Conservation (phyloP, 2,797 vertebrate species). For the Calcarius lapponicus region DNA sequence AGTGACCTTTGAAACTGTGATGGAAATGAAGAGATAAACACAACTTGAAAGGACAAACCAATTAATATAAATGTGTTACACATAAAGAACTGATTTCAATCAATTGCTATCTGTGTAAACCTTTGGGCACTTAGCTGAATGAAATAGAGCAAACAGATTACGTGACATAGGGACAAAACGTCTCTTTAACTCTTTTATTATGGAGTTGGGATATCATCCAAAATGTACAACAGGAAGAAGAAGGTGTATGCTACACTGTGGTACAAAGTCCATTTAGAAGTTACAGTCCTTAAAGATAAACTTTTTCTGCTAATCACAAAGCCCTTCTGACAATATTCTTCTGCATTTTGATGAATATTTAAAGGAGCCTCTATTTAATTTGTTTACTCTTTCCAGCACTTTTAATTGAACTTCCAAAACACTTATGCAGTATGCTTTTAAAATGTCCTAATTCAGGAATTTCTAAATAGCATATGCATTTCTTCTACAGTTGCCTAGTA, state of each 20-base stretch:
- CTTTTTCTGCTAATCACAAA: not conserved
- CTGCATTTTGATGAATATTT: not conserved
- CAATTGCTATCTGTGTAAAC: constrained; percentile 74
- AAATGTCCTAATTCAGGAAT: constrained; percentile 45
- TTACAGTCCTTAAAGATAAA: not conserved
- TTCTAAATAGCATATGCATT: constrained; percentile 51
- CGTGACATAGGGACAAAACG: constrained; percentile 20
- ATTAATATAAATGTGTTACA: constrained; percentile 98
- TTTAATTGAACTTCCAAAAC: constrained; percentile 2
- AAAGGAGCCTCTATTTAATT: not conserved
- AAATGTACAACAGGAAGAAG: not conserved
- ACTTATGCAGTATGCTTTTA: not conserved
- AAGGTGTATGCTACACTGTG: not conserved
- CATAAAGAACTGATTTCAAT: constrained; percentile 81
- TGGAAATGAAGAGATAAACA: constrained; percentile 97
- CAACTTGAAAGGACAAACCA: constrained; percentile 99
- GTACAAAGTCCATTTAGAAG: not conserved
- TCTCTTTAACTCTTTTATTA: constrained; percentile 11
- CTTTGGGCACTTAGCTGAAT: constrained; percentile 60
- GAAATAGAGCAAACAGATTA: constrained; percentile 41
- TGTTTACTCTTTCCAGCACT: constrained; percentile 12
- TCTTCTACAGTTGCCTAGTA: constrained; percentile 46
- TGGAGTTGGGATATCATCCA: not conserved
- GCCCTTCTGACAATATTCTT: not conserved
- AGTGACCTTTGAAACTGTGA: constrained; percentile 97